A percentile compares a stretch with the other conserved stretches of the same genome.
Conservation (phyloP, 2,888 invertebrate genomes). For the Drosophila koepferae region DNA sequence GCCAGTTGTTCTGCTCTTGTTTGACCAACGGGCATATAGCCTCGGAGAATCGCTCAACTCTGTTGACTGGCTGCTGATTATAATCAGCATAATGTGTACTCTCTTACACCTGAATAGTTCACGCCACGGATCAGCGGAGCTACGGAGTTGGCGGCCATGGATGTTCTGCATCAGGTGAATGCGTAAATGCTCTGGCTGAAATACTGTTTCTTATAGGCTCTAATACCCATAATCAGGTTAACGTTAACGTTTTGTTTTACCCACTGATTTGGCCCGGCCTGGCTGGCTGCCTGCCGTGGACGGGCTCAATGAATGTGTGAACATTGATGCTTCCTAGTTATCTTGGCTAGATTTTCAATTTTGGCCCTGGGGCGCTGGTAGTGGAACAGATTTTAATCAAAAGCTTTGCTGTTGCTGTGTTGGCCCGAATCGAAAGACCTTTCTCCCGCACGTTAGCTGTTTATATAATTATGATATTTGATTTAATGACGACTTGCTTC, state of each 20-base stretch:
- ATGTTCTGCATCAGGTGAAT: slow-evolving; percentile 27
- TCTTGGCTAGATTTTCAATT: slow-evolving; percentile 28
- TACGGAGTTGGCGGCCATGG: slow-evolving; percentile 5
- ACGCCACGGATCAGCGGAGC: slow-evolving; percentile 74
- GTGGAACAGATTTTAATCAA: slow-evolving; percentile 72
- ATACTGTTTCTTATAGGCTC: slow-evolving; percentile 75
- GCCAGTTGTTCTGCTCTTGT: slow-evolving; percentile 22
- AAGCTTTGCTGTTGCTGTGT: slow-evolving; percentile 29
- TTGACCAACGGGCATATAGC: slow-evolving; percentile 45
- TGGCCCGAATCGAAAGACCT: slow-evolving; percentile 59
- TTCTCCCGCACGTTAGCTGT: slow-evolving; percentile 80
- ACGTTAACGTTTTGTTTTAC: slow-evolving; percentile 79
- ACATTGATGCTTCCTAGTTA: slow-evolving; percentile 66
- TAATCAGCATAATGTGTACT: slow-evolving; percentile 81
- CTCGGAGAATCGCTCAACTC: slow-evolving; percentile 60
- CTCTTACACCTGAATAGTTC: slow-evolving; percentile 81
- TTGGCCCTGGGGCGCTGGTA: slow-evolving; percentile 41
- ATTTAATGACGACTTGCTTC: slow-evolving; percentile 81
- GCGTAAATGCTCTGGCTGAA: slow-evolving; percentile 33
- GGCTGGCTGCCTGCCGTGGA: not conserved
- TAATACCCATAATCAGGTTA: slow-evolving; percentile 79
- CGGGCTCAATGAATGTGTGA: slow-evolving; percentile 68
- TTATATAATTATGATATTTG: slow-evolving; percentile 81
- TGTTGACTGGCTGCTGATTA: slow-evolving; percentile 64
- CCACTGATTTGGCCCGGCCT: slow-evolving; percentile 73